Evolutionary conservation across 1,140 invertebrate genomes (phyloP).

Genomic region (Drosophila navojoa): DNA sequence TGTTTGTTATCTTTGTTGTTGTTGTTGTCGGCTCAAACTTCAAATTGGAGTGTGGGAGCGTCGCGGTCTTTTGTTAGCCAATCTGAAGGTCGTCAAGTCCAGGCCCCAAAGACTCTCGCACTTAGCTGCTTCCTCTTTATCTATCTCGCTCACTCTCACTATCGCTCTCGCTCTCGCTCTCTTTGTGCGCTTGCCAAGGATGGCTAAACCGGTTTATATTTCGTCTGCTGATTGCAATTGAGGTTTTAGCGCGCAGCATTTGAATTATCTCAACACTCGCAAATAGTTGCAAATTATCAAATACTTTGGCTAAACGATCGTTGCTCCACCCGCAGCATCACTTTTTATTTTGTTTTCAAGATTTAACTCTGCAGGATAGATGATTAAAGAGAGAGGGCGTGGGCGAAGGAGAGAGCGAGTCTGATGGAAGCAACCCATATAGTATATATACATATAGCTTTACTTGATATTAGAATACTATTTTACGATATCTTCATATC

Average conservation of each 20-base stretch:
- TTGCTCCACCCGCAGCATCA: not conserved
- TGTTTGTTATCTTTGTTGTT: not conserved
- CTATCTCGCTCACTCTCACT: not conserved
- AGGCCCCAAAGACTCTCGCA: constrained; percentile 2
- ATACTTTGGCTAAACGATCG: constrained; percentile 15
- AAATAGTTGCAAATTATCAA: constrained; percentile 43
- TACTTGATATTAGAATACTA: no score
- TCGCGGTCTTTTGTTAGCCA: constrained; percentile 41
- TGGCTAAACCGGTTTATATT: constrained; percentile 31
- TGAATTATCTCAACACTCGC: constrained; percentile 25
- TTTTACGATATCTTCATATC: no score
- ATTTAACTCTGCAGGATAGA: no score
- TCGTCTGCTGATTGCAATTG: constrained; percentile 33
- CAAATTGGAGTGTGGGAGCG: constrained; percentile 40
- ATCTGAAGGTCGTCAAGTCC: constrained; percentile 53
- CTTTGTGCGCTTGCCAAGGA: constrained; percentile 27
- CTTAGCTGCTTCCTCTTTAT: not conserved
- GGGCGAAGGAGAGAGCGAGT: no score
- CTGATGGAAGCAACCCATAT: no score
- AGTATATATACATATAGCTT: no score
- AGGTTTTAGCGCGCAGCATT: constrained; percentile 20
- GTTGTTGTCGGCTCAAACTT: constrained; percentile 4
- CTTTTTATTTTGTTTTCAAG: not conserved
- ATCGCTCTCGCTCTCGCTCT: not conserved
- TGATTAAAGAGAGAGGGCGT: no score